Evolutionary conservation across 2,888 invertebrate genomes (phyloP).

Genomic region (Zygogramma bicolorata): DNA sequence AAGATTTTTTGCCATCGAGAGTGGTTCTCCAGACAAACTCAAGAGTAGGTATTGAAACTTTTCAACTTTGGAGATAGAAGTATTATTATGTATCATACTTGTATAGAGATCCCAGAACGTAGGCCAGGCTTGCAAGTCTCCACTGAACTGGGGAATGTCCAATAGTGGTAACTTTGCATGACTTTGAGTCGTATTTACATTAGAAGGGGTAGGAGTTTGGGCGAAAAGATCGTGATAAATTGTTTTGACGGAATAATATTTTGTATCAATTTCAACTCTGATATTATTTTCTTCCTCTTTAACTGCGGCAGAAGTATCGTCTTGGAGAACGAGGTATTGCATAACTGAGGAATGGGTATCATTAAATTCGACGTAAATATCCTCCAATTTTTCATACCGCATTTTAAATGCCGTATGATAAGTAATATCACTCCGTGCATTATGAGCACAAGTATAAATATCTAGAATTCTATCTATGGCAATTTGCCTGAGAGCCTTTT

Average conservation of each 20-base stretch:
- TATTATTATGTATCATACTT: conserved; percentile 1
- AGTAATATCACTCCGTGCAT: no score
- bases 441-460: no score
- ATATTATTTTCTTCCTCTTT: neutral
- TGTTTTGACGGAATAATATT: neutral
- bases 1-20: neutral
- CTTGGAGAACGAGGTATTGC: neutral
- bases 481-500: no score
- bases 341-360: no score
- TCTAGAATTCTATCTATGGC: no score
- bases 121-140: neutral
- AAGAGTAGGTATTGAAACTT: conserved; percentile 9
- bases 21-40: neutral
- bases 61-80: no score
- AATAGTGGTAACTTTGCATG: neutral
- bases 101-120: neutral
- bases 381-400: no score
- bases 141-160: neutral
- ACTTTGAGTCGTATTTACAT: neutral
- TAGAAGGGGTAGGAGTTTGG: neutral
- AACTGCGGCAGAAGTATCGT: neutral
- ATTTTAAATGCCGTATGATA: no score
- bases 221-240: neutral
- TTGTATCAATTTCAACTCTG: neutral
- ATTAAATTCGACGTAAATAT: no score